These are phyloP conservation scores for Tanytarsus gracilentus DNA, from an alignment of 2,888 invertebrate species.

Conservation along the genomic window DNA sequence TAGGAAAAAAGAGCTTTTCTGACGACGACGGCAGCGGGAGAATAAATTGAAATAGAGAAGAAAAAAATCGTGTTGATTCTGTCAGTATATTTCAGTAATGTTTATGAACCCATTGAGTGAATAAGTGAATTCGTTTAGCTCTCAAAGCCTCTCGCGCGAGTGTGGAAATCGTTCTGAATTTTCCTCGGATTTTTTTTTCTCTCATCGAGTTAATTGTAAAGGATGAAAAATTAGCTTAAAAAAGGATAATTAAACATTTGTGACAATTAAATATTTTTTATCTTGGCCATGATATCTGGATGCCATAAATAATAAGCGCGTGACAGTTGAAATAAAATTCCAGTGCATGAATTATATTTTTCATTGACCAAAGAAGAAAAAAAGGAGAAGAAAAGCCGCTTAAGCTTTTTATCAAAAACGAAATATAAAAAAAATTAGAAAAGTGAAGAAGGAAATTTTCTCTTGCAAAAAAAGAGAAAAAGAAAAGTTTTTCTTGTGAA, in stretches of 20 bases:
- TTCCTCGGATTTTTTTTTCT: too few relatives aligned
- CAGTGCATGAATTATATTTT: too few relatives aligned
- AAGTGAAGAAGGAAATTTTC: constrained; percentile 7
- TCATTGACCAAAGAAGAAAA: too few relatives aligned
- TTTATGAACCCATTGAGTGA: constrained; percentile 29
- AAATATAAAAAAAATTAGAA: background rate
- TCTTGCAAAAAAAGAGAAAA: constrained; percentile 5
- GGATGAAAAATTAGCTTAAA: too few relatives aligned
- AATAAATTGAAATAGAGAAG: constrained; percentile 8
- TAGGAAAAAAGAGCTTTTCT: constrained; percentile 20
- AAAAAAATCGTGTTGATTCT: constrained; percentile 28
- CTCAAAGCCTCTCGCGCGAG: background rate
- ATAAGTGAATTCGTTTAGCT: constrained; percentile 19
- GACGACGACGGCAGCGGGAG: background rate
- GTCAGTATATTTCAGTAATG: constrained; percentile 29
- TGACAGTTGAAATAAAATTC: too few relatives aligned
- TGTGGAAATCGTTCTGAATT: too few relatives aligned
- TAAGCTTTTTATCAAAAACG: background rate
- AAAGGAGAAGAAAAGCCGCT: too few relatives aligned
- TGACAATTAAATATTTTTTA: too few relatives aligned
- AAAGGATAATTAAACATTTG: too few relatives aligned
- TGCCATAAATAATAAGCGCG: too few relatives aligned
- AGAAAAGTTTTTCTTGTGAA: constrained; percentile 18
- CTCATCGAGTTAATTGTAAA: too few relatives aligned
- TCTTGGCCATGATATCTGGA: too few relatives aligned